Percentiles rank a stretch among this genome's conserved stretches.
These are phyloP conservation scores for Hydraecia micacea DNA, from an alignment of 2,888 invertebrate species.

Conservation along the genomic window DNA sequence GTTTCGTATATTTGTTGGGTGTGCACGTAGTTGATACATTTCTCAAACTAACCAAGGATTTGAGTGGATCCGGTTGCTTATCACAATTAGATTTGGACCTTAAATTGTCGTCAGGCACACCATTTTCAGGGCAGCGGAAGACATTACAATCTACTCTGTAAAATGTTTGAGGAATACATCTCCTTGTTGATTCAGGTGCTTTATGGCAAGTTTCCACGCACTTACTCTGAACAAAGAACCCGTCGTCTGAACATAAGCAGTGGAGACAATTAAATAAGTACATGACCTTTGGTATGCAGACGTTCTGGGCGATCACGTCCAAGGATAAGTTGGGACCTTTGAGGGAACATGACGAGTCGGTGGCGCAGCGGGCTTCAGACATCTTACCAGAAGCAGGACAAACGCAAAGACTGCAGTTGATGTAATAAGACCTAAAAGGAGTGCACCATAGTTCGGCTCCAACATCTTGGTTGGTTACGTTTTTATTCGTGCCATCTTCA, in stretches of 20 bases:
- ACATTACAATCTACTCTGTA: conserved; percentile 81
- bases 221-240: conserved; percentile 77
- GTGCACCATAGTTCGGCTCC: conserved; percentile 72
- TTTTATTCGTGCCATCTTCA: conserved; percentile 59
- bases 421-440: conserved; percentile 81
- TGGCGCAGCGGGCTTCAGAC: conserved; percentile 81
- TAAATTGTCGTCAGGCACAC: conserved; percentile 71
- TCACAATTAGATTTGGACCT: conserved; percentile 76
- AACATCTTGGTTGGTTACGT: conserved; percentile 24
- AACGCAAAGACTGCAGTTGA: conserved; percentile 83
- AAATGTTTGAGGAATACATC: conserved; percentile 78
- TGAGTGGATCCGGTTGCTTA: conserved; percentile 49
- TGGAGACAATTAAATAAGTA: conserved; percentile 83
- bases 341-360: conserved; percentile 77
- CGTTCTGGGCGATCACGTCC: conserved; percentile 69
- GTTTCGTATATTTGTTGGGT: conserved; percentile 77
- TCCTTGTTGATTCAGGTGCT: conserved; percentile 53
- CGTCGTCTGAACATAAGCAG: conserved; percentile 82
- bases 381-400: conserved; percentile 82
- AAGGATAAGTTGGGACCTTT: conserved; percentile 61
- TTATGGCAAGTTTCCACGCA: conserved; percentile 80
- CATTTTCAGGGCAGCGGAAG: conserved; percentile 79
- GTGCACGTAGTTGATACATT: conserved; percentile 69
- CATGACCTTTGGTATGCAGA: conserved; percentile 84
- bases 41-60: conserved; percentile 66